Base-by-base conservation (phyloP, 2,888 invertebrate genomes). In the Noctua janthina region DNA sequence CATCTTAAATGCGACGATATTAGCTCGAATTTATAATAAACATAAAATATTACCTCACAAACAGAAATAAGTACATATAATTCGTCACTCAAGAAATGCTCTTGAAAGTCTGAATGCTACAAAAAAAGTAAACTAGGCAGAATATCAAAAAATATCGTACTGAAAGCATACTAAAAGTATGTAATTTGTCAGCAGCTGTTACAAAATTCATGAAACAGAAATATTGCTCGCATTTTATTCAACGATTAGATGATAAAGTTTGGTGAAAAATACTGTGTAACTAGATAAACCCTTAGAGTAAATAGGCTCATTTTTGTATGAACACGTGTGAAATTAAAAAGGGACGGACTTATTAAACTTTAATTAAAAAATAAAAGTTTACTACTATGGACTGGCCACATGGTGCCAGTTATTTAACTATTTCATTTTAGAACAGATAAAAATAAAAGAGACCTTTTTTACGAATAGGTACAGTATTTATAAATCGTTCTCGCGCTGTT, bases 111-210 rank as follows among this genome's bases (percentile, higher is more conserved):
- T 72, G 39, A 79, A 76, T 68, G 20, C 51, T 74, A 74, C 23
- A 68, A 20, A 51, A 67, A 70, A 77, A 43, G 23, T 39, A 66
- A 74, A 69, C 35, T 74, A 67, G 39, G 2, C 46, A 43, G 46
- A 70, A 69, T 46, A 83, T 72, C 1, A 59, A 51, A 71, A 74
- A 78, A 64, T 8, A 70, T 43, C 6, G 46, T 59, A 72, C n/a
- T 51, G 66, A 71, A 70, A 69, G 75, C 15, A 51, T 39, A 43
- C 54, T 77, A 56, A 68, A 70, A 56, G 56, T 70, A 62, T 39
- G n/a, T 80, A 67, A 84, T 74, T 84, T 74, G 10, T 81, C 72
- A 73, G 15, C 77, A 78, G 68, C 71, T 75, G 68, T 64, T 73
- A 68, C 35, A 59, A 43, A 76, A 77, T 74, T 80, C 35, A 74